Base-by-base conservation (phyloP, 2,113 vertebrate species). In the Macquaria ambigua region DNA sequence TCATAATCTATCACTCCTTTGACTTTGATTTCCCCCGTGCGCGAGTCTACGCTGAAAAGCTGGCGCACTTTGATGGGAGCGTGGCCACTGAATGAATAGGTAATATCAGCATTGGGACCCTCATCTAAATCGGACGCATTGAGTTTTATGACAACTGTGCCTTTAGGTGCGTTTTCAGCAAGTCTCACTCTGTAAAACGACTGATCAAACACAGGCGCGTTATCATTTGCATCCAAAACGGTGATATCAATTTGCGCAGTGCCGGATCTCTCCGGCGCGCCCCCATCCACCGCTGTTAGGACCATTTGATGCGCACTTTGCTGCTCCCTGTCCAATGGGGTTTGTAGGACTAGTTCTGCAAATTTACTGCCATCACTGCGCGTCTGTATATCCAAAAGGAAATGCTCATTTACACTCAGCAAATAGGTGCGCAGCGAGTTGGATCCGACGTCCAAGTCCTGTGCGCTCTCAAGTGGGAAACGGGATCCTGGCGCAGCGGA, bases 1-100 rank as follows among this genome's bases (percentile, higher is more conserved):
- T 96, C 96, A 5, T 95, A 96, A 79, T 96, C 96, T 18, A 96
- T 92, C 50, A 93, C 79, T 2, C 95, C 95, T 74, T 95, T 95
- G 20, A 96, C 95, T 90, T 93, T 92, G 41, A 96, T 94, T 66
- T 96, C 95, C 3, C 95, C 96, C 0, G 95, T 93, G 68, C 89
- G 91, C 14, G 94, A 41, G 66, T 96, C 95, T 6, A 96, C 94
- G 37, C 83, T 84, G 83, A 96, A 96, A 2, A 96, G 90, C 82
- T 95, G 93, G 66, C 95, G 94, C 83, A 95, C 94, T 83, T 93
- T 94, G 34, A 94, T 77, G 28, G 94, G 93, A 8, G 94, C 93
- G 85, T 95, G 95, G 48, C 95, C 95, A 25, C 94, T 95, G 86
- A 96, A 96, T 0, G 93, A 94, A 21, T 95, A 96, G 0, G 85